Conservation (phyloP, 2,113 vertebrate species). For the Semicossyphus pulcher region DNA sequence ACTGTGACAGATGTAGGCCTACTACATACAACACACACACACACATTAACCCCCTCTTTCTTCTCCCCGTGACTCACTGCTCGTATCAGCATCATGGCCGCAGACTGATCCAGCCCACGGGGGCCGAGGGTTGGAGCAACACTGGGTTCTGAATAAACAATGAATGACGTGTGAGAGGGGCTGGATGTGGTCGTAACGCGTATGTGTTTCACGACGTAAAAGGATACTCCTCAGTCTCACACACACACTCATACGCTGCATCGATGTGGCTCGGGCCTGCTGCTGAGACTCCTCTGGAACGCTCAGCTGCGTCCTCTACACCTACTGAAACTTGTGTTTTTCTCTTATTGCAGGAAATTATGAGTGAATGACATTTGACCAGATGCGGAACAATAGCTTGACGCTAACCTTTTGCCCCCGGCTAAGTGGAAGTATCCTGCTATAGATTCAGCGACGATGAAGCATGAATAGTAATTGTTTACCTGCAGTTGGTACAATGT, state of each 20-base stretch:
- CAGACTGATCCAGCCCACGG: slow-evolving; percentile 74
- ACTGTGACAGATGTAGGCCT: slow-evolving; percentile 72
- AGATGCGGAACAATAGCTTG: slow-evolving; percentile 69
- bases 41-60: slow-evolving; percentile 60
- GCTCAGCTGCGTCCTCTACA: neutral
- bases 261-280: slow-evolving; percentile 24
- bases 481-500: slow-evolving; percentile 80
- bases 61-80: slow-evolving; percentile 66
- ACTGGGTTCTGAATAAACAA: slow-evolving; percentile 67
- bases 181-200: slow-evolving; percentile 36
- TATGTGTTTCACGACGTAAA: slow-evolving; percentile 44
- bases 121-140: slow-evolving; percentile 56
- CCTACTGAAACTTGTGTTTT: slow-evolving; percentile 7
- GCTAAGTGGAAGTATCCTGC: slow-evolving; percentile 79
- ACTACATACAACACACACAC: slow-evolving; percentile 33
- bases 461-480: slow-evolving; percentile 83
- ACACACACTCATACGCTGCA: neutral
- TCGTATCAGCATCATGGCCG: slow-evolving; percentile 70
- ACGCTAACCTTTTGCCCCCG: slow-evolving; percentile 71
- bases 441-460: slow-evolving; percentile 77
- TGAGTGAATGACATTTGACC: slow-evolving; percentile 67
- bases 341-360: slow-evolving; percentile 24
- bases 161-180: slow-evolving; percentile 49
- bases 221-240: slow-evolving; percentile 13
- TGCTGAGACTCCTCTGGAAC: neutral